Conservation (phyloP, 2,113 vertebrate species). For the Egretta garzetta region DNA sequence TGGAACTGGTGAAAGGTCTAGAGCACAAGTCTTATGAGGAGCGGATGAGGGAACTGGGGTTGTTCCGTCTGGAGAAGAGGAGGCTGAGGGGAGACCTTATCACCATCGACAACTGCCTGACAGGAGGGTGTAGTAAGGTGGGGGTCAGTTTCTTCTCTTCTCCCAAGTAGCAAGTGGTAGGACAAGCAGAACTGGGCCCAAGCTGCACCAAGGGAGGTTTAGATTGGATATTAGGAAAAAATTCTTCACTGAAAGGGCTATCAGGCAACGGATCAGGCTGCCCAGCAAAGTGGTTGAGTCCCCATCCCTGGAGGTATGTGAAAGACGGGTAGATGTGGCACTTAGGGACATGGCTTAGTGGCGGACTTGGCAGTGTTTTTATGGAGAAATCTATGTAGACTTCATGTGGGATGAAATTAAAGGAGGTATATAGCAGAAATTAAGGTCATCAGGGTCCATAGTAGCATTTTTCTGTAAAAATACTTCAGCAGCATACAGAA, state of each 20-base stretch:
- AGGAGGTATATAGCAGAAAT: background rate
- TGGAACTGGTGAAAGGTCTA: fast-evolving
- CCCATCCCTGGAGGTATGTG: background rate
- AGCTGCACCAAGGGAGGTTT: background rate
- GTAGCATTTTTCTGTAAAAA: background rate
- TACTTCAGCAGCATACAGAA: background rate
- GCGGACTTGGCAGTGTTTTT: background rate
- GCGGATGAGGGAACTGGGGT: no score
- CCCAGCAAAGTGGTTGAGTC: background rate
- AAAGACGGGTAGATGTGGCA: fast-evolving
- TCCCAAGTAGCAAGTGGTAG: background rate
- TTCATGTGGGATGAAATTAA: background rate
- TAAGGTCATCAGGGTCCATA: background rate
- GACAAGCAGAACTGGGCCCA: background rate
- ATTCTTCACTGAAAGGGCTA: fast-evolving
- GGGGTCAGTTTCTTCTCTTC: background rate
- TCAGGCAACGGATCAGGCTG: background rate
- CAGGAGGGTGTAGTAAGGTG: fast-evolving
- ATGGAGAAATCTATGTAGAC: background rate
- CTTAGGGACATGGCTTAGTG: background rate
- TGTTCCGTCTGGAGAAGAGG: background rate
- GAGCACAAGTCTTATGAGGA: background rate
- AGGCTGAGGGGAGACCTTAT: background rate
- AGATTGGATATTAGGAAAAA: background rate
- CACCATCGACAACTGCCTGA: fast-evolving